phyloP scores from a whole-genome alignment of 2,113 vertebrate genomes.

The Myotis davidii region DNA sequence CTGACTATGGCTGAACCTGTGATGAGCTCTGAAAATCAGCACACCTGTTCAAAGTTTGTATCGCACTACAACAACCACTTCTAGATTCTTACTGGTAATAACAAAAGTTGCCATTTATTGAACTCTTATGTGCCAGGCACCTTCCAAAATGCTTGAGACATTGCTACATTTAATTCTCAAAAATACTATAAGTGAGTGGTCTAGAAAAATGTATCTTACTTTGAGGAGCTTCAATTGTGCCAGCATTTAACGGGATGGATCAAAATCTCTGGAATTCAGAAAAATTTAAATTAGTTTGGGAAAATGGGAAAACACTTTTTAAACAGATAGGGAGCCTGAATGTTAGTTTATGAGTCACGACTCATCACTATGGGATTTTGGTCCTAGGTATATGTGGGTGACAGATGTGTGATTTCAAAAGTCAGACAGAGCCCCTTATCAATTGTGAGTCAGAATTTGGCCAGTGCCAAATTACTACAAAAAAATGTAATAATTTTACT shows the following conservation, averaged over 20 bases:
- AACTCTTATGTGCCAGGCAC: not conserved
- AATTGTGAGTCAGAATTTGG: conserved; percentile 19
- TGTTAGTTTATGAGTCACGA: not conserved
- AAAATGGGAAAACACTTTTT: not conserved
- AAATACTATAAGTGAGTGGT: not conserved
- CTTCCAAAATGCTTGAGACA: not conserved
- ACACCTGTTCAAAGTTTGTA: not conserved
- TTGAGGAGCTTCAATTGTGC: not conserved
- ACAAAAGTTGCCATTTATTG: not conserved
- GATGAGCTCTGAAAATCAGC: not conserved
- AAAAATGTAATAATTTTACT: not conserved
- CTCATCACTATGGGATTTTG: not conserved
- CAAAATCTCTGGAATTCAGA: not conserved
- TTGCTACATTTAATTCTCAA: not conserved
- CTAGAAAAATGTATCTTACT: not conserved
- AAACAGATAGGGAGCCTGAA: not conserved
- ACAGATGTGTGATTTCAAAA: conserved; percentile 21
- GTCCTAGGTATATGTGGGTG: not conserved
- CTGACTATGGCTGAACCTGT: not conserved
- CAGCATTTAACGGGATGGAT: not conserved
- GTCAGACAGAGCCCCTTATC: not conserved
- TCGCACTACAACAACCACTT: fast-evolving
- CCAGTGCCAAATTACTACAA: not conserved
- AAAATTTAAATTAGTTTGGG: not conserved
- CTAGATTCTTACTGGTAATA: not conserved